Percentiles rank a stretch among this genome's conserved stretches.
Conservation (phyloP, 2,113 vertebrate genomes). For the Tricholaema leucomelas region DNA sequence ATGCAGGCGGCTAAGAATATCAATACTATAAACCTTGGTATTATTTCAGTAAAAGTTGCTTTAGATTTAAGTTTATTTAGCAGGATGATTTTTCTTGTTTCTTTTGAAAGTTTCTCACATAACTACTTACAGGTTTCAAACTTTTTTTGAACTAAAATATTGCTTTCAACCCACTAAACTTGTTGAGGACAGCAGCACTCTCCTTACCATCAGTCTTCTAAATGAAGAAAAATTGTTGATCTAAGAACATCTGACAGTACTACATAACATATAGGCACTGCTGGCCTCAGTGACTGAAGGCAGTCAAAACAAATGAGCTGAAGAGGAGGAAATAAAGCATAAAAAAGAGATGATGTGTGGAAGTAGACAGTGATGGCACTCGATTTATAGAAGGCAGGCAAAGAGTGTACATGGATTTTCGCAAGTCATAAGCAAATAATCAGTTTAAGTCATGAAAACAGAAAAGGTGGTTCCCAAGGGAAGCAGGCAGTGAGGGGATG, state of each 20-base stretch:
- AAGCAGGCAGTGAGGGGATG: not conserved
- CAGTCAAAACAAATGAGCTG: slow-evolving; percentile 22
- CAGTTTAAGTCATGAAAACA: not conserved
- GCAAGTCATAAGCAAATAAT: not conserved
- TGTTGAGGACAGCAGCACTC: not conserved
- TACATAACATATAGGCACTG: slow-evolving; percentile 12
- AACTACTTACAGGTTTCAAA: slow-evolving; percentile 12
- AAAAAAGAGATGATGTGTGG: not conserved
- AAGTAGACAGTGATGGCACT: not conserved
- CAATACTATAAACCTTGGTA: not conserved
- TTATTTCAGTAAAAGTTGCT: slow-evolving; percentile 6
- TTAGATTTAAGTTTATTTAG: slow-evolving; percentile 24
- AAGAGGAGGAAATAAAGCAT: slow-evolving; percentile 20
- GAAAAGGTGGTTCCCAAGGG: not conserved
- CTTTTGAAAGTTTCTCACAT: slow-evolving; percentile 16
- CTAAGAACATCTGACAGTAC: slow-evolving; percentile 17
- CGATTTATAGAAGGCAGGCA: not conserved
- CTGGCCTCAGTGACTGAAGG: not conserved
- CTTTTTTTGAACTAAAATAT: not conserved
- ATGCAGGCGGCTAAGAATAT: slow-evolving; percentile 4
- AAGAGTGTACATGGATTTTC: not conserved
- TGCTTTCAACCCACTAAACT: slow-evolving; percentile 19
- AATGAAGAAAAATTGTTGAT: slow-evolving; percentile 52
- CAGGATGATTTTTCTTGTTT: slow-evolving; percentile 12
- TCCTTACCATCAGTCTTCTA: slow-evolving; percentile 41